Conservation (phyloP, 2,888 invertebrate genomes). For the Caenorhabditis sinica region DNA sequence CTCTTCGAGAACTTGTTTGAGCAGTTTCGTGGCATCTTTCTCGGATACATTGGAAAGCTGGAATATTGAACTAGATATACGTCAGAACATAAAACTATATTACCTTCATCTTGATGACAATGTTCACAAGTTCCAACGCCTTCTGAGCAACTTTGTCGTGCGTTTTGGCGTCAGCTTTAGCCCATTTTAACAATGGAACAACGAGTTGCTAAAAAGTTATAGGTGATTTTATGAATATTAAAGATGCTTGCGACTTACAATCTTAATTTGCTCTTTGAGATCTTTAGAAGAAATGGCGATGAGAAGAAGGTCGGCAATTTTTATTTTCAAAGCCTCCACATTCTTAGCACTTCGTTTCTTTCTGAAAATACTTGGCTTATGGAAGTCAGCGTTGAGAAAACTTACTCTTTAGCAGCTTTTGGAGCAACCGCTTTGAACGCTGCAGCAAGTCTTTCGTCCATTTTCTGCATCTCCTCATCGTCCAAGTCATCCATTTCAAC, state of each 20-base stretch:
- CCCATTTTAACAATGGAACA: conserved; percentile 70
- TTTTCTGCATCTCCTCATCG: conserved; percentile 74
- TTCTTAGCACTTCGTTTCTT: conserved; percentile 56
- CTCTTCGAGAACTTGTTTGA: conserved; percentile 55
- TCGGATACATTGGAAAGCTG: conserved; percentile 39
- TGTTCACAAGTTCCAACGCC: conserved; percentile 55
- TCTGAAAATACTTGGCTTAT: conserved; percentile 8
- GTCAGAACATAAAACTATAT: not conserved
- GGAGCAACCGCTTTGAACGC: conserved; percentile 72
- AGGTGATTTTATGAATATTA: not conserved
- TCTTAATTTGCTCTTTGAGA: conserved; percentile 64
- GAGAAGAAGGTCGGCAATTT: conserved; percentile 73
- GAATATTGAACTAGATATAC: conserved; percentile 3
- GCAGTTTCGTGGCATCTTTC: conserved; percentile 38
- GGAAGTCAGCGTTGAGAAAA: not conserved
- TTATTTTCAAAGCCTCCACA: conserved; percentile 68
- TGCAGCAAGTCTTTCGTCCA: conserved; percentile 73
- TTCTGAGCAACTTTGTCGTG: conserved; percentile 54
- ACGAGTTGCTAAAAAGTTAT: conserved; percentile 64
- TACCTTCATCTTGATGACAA: conserved; percentile 60
- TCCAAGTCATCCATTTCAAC: conserved; percentile 70
- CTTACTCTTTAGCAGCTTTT: conserved; percentile 48
- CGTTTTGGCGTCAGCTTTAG: conserved; percentile 66
- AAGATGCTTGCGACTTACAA: conserved; percentile 54
- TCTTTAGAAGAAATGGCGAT: conserved; percentile 72